These are phyloP conservation scores for Erebia aethiops DNA, from an alignment of 2,888 invertebrate genomes.

Conservation along the genomic window DNA sequence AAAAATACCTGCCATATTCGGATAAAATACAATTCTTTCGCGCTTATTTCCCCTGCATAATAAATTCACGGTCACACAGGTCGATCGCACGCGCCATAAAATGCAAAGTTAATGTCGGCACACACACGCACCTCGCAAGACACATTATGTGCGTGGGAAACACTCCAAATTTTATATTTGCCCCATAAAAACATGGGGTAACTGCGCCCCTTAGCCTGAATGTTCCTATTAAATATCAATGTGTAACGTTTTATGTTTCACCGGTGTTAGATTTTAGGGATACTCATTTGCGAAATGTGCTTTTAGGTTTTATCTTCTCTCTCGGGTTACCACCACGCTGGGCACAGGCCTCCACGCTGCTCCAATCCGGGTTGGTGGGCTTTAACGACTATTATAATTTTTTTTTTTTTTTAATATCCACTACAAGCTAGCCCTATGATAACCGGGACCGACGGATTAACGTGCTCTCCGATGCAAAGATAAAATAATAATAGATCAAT, in stretches of 20 bases:
- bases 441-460: no score
- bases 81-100: neutral
- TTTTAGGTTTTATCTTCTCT: neutral
- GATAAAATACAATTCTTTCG: no score
- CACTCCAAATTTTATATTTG: conserved; percentile 16
- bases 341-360: no score
- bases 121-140: conserved; percentile 4
- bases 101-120: conserved; percentile 8
- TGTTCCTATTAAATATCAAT: conserved; percentile 11
- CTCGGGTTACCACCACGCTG: no score
- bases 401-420: no score
- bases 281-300: neutral
- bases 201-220: neutral
- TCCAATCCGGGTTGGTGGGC: no score
- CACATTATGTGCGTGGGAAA: conserved; percentile 5
- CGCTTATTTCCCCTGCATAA: no score
- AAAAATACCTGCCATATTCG: no score
- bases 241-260: neutral
- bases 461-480: no score
- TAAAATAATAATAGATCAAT: no score
- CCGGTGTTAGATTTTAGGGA: conserved; percentile 5
- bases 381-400: no score
- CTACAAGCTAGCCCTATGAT: no score
- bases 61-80: neutral
- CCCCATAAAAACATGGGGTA: conserved; percentile 10